Evolutionary conservation across 2,113 vertebrate species (phyloP).

Genomic region (Bos indicus): DNA sequence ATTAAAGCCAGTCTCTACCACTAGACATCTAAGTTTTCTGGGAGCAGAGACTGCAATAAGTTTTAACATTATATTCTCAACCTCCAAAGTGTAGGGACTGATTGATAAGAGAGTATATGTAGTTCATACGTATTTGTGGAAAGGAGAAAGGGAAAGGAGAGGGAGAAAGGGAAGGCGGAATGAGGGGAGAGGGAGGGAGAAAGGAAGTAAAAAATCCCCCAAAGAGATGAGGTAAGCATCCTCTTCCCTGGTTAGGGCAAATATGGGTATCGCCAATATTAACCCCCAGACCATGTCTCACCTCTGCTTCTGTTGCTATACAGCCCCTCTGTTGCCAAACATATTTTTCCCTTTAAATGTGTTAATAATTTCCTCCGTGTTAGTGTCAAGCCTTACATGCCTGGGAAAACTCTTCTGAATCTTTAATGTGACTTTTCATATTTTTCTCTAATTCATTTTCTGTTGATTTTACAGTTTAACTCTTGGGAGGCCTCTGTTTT

Average conservation of each 20-base stretch:
- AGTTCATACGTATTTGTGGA: background rate
- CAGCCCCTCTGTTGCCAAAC: background rate
- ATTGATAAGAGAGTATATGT: background rate
- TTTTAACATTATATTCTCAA: background rate
- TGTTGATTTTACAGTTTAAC: conserved; percentile 3
- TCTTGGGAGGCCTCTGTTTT: background rate
- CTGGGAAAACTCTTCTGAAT: background rate
- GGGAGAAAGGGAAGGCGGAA: background rate
- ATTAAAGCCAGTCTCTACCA: background rate
- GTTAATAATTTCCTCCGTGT: background rate
- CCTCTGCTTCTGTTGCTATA: background rate
- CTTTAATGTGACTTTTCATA: background rate
- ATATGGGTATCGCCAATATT: background rate
- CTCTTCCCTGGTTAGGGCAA: background rate
- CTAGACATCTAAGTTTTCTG: background rate
- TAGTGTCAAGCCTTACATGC: background rate
- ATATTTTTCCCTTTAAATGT: background rate
- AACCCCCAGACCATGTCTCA: background rate
- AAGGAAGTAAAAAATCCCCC: background rate
- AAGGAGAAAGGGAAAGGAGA: background rate
- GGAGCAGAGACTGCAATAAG: background rate
- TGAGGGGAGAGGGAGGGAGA: background rate
- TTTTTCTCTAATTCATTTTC: conserved; percentile 7
- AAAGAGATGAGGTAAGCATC: background rate
- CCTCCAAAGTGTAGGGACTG: background rate